Base-by-base conservation (phyloP, 2,888 invertebrate species). In the Actias luna region DNA sequence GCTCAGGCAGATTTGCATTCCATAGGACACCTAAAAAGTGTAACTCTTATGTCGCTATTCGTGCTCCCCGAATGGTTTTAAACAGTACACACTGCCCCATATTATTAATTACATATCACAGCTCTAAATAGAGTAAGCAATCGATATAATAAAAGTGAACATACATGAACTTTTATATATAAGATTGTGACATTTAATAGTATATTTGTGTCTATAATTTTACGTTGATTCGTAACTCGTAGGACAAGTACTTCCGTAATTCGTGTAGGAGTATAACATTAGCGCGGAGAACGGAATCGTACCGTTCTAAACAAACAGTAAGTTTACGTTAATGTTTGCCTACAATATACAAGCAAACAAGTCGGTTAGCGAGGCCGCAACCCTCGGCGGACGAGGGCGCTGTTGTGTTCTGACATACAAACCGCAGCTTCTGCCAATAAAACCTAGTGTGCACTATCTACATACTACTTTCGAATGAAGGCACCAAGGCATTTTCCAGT, bases 281-380 rank as follows among this genome's bases (percentile, higher is more conserved):
- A 25, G 25, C 12, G 16, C 22, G 4, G 12, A 8, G 12, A 50
- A 50, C 14, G 46, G 12, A 2, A 50, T 10, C 25, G 25, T 50
- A 50, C 46, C 12, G 4, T 39, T 39, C 36, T 16, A 5, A 50
- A 50, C 46, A 50, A 50, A 50, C 25, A 2, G 12, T 50, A 50
- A 50, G 22, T 50, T 50, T 12, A 16, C 46, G 25, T 12, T 25
- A 50, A 50, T 50, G 12, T 25, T 22, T 50, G 46, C 12, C 46
- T 25, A 50, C 46, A 50, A 50, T 25, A 50, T 25, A 25, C 22
- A 50, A 50, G 4, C 46, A 50, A 50, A 50, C 46, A 50, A 50
- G 46, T 12, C 12, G 25, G 22, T 50, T 22, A 50, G 25, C 46
- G 46, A 42, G 42, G 42, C 42, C 42, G 42, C 42, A 42, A n/a